Evolutionary conservation across 2,797 vertebrate genomes (phyloP), one percentile per base, ranked within the genome.

Genomic region (Nasua narica): DNA sequence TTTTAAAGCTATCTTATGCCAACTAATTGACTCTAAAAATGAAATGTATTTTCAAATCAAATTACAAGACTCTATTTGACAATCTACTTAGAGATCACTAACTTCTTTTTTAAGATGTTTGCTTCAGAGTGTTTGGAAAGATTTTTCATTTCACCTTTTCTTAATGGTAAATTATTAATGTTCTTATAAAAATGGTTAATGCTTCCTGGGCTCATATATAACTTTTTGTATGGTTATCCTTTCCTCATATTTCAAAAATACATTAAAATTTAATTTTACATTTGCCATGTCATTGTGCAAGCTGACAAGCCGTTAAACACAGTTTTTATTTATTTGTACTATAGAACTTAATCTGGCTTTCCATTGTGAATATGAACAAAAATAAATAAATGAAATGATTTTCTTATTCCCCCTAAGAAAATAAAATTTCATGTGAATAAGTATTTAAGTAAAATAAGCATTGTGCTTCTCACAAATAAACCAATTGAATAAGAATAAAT

Each of bases 251-350:
- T 96, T 97, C 93, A 96, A 95, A 97, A 96, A 85, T 74, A 21
- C 86, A 97, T 97, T 96, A 97, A 97, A 96, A 93, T 96, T 95
- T 97, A 96, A 97, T 97, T 94, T 96, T 93, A 90, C 35, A 90
- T 97, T 93, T 98, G 70, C 81, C 76, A 90, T 93, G 79, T 90
- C 94, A 92, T 93, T 97, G 95, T 97, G 97, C 96, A 97, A 92
- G 76, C 81, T 95, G 96, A 95, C 91, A 98, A 96, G 58, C 67
- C 35, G 85, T 87, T 96, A 97, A 97, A 92, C 40, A 94, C 11
- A 32, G 58, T 52, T 96, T 94, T 94, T 97, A 95, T 94, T 97
- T 97, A 97, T 97, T 93, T 91, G 62, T 78, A 67, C 96, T 85
- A 56, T 43, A 58, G 70, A 95, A 89, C 27, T 84, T 92, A 92